Base-by-base conservation (phyloP, 2,888 invertebrate species). In the Drosophila fulvimacula region DNA sequence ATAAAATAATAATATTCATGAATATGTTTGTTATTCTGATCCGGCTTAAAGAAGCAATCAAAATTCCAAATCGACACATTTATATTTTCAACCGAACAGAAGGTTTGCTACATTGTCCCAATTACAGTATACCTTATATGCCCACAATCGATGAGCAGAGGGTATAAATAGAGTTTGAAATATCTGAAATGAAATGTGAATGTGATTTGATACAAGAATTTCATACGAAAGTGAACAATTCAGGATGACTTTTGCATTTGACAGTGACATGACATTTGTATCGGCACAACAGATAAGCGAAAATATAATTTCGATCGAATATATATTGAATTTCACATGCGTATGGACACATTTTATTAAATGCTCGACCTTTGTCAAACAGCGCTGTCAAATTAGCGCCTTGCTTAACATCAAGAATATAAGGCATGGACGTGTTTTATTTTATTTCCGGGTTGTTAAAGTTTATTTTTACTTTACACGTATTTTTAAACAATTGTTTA, bases 201-300 rank as follows among this genome's bases (percentile, higher is more conserved):
- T 60, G 51, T 32, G 44, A 44, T 56, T 49, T 46, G 38, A 57
- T 52, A 60, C 17, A 24, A 51, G 38, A 51, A 66, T 32, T 44
- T 48, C 36, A 19, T n/a, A 10, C 34, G 24, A 39, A 41, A 24
- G 17, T 49, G 42, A 27, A 39, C 19, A 61, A 53, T 51, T 67
- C 60, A 9, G 21, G 21, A 53, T 46, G 38, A 49, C 34, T 56
- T 48, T 42, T 62, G 69, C 51, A 62, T 55, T 46, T 76, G 76
- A 76, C 76, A 76, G 60, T 64, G 58, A 75, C 75, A 61, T 64
- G 76, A 56, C 63, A 61, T 61, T 59, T 67, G 67, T 42, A 61
- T 24, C 27, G 53, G 32, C 39, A 13, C n/a, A 17, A 21, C 34
- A 21, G n/a, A 19, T 15, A 34, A 38, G 27, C 19, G 30, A 53